Evolutionary conservation across 2,797 vertebrate species (phyloP).

Genomic region (Lepilemur ruficaudatus): DNA sequence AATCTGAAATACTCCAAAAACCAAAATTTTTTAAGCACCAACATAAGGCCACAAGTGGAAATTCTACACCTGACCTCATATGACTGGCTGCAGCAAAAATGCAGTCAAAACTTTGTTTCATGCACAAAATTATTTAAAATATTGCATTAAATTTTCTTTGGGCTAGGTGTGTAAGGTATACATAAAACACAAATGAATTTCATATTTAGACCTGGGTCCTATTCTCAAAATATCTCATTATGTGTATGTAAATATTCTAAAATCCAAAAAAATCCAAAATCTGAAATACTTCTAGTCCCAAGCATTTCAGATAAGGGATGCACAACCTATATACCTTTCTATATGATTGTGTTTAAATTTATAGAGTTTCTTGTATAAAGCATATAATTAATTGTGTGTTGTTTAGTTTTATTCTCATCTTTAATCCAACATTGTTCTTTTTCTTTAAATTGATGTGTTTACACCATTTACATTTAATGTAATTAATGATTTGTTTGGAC

Average conservation of each 20-base stretch:
- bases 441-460: not conserved
- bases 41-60: not conserved
- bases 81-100: not conserved
- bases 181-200: not conserved
- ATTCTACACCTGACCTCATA: not conserved
- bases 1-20: not conserved
- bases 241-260: not conserved
- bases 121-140: not conserved
- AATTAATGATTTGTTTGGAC: not conserved
- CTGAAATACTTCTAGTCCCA: not conserved
- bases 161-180: not conserved
- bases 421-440: not conserved
- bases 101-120: not conserved
- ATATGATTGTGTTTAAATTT: constrained; percentile 19
- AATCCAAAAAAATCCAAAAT: not conserved
- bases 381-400: not conserved
- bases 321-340: not conserved
- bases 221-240: not conserved
- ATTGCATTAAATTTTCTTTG: not conserved
- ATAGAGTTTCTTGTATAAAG: not conserved
- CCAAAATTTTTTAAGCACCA: not conserved
- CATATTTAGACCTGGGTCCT: not conserved
- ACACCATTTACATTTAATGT: not conserved
- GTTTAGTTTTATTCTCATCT: not conserved
- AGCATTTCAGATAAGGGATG: not conserved